Conservation (phyloP, 2,888 invertebrate genomes). For the Hoplodrina blanda region DNA sequence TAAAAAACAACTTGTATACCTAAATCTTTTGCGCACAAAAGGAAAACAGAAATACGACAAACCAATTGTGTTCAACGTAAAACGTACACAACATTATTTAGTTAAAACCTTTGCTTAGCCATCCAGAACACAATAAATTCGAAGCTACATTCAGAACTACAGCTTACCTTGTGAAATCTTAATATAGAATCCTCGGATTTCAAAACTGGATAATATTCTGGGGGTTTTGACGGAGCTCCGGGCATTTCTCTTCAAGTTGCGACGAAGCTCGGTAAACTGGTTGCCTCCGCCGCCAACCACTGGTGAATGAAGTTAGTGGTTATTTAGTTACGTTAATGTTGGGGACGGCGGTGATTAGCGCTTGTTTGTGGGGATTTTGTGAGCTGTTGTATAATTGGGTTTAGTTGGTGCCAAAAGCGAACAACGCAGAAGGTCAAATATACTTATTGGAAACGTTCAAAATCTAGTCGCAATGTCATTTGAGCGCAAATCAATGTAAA, state of each 20-base stretch:
- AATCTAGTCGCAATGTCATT: no score
- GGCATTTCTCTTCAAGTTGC: conserved; percentile 90
- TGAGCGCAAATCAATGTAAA: no score
- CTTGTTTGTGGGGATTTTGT: conserved; percentile 26
- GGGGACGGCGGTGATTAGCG: conserved; percentile 31
- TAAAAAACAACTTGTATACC: no score
- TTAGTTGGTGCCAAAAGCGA: no score
- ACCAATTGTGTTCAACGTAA: no score
- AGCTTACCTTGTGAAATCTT: conserved; percentile 89
- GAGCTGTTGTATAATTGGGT: not conserved
- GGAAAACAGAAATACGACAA: no score
- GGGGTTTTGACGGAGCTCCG: conserved; percentile 89
- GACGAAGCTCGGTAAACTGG: conserved; percentile 92
- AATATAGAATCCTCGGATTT: conserved; percentile 92
- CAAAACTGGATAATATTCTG: conserved; percentile 91
- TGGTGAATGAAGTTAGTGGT: conserved; percentile 59
- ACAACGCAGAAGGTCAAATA: no score
- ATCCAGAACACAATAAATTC: not conserved
- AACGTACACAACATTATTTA: not conserved
- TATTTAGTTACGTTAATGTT: conserved; percentile 42
- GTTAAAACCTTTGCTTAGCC: not conserved
- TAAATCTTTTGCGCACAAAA: no score
- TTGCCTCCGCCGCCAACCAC: conserved; percentile 94
- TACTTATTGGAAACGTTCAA: no score
- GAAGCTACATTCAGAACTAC: no score